Evolutionary conservation across 2,888 invertebrate genomes (phyloP), one percentile per base, ranked within the genome.

Genomic region (Plebejus melissa): DNA sequence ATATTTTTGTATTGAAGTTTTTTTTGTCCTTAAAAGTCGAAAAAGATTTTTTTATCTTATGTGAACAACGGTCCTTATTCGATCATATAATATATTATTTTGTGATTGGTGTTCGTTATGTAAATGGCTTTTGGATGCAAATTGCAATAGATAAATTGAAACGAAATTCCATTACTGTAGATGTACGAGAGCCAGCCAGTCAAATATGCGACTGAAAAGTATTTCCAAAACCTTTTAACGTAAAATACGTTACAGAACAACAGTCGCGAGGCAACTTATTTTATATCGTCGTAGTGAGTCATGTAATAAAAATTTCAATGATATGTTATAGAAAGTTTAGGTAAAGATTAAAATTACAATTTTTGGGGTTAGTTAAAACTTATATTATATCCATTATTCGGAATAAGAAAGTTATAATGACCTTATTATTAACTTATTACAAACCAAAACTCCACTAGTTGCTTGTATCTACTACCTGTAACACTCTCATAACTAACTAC

Each of bases 181-280:
- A 28, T 11, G 60, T 60, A 60, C 60, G 11, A 60, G 60, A 60
- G 11, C 28, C 7, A 60, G 9, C 22, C 11, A 28, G 28, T 60
- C 22, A 60, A 60, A 60, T 60, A 28, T 60, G 60, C 60, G 11
- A 60, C 60, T 60, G 60, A 28, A 60, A 60, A 60, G 28, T 60
- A 60, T 60, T 60, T 60, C 58, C 60, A 60, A 60, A 60, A 60
- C 60, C 22, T 60, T 60, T 28, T 60, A 28, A 60, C 28, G 11
- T 60, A 28, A 28, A 60, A 28, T 28, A 60, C 60, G 28, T 60
- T 60, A 60, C 58, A 58, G 7, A 58, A 28, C 28, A 60, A 60
- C 60, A 28, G 60, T 60, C 28, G 28, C 60, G 60, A 60, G 28
- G 28, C 60, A 28, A 28, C 28, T 60, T 28, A 4, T 28, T 60